phyloP scores from a whole-genome alignment of 2,113 vertebrate genomes.

The Neolamprologus caudopunctatus region DNA sequence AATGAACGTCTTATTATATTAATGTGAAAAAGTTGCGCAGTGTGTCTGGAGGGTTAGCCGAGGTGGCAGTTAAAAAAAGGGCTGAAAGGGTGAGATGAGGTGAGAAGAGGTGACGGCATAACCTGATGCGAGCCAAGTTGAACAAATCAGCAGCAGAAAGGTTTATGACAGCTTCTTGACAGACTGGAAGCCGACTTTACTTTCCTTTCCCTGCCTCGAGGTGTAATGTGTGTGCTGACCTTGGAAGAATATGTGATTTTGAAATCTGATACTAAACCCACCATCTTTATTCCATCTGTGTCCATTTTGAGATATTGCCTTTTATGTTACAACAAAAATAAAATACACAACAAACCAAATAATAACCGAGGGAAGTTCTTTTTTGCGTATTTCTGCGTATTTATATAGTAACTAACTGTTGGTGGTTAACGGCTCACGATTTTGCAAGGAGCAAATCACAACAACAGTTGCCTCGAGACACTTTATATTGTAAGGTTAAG shows the following conservation, averaged over 20 bases:
- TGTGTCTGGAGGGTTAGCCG: neutral
- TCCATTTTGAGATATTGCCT: neutral
- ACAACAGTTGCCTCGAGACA: neutral
- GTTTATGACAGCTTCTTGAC: conserved; percentile 14
- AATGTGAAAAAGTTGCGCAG: neutral
- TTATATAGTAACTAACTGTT: neutral
- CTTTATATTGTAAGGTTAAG: neutral
- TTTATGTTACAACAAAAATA: neutral
- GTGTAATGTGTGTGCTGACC: neutral
- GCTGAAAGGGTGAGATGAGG: neutral
- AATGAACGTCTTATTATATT: neutral
- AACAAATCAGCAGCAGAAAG: neutral
- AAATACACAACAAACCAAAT: neutral
- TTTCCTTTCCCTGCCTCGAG: conserved; percentile 24
- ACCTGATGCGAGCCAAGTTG: neutral
- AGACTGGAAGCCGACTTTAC: neutral
- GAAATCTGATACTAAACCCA: neutral
- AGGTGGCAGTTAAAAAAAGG: neutral
- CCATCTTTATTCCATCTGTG: neutral
- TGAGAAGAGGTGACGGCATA: conserved; percentile 21
- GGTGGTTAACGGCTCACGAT: neutral
- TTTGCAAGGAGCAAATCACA: neutral
- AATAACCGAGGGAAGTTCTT: neutral
- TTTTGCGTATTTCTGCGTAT: neutral
- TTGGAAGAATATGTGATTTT: neutral